These are phyloP conservation scores for Eidolon dupreanum DNA, from an alignment of 2,797 vertebrate genomes.

Conservation along the genomic window DNA sequence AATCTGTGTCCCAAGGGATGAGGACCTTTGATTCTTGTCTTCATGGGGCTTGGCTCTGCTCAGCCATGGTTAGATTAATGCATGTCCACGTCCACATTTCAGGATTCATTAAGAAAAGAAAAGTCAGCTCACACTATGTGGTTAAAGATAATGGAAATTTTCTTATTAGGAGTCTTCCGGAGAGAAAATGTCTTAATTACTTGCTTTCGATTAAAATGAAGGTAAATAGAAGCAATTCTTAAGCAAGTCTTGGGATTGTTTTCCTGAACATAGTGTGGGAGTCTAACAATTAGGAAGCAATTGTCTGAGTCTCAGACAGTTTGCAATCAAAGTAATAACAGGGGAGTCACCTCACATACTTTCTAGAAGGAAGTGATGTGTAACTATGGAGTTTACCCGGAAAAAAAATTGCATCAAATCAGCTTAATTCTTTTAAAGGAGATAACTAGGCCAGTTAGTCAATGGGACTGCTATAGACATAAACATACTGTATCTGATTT, in stretches of 20 bases:
- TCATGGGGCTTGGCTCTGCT: not conserved
- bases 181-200: slow-evolving; percentile 65
- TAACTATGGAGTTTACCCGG: not conserved
- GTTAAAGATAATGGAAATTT: slow-evolving; percentile 68
- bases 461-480: not conserved
- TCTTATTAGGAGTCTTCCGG: slow-evolving; percentile 54
- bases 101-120: slow-evolving; percentile 58
- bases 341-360: not conserved
- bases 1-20: not conserved
- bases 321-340: not conserved
- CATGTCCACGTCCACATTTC: not conserved
- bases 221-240: slow-evolving; percentile 36
- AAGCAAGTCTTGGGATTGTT: slow-evolving; percentile 39
- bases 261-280: slow-evolving; percentile 24
- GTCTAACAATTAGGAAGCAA: slow-evolving; percentile 27
- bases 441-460: not conserved
- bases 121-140: slow-evolving; percentile 43
- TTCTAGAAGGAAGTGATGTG: not conserved
- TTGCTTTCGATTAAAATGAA: slow-evolving; percentile 67
- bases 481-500: not conserved
- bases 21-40: not conserved
- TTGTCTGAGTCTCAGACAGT: slow-evolving; percentile 51
- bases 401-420: slow-evolving; percentile 1
- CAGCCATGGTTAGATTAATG: not conserved
- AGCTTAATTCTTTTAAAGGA: not conserved